Evolutionary conservation across 1,140 invertebrate species (phyloP), one percentile per base, ranked within the genome.

Genomic region (Acromyrmex echinatior): DNA sequence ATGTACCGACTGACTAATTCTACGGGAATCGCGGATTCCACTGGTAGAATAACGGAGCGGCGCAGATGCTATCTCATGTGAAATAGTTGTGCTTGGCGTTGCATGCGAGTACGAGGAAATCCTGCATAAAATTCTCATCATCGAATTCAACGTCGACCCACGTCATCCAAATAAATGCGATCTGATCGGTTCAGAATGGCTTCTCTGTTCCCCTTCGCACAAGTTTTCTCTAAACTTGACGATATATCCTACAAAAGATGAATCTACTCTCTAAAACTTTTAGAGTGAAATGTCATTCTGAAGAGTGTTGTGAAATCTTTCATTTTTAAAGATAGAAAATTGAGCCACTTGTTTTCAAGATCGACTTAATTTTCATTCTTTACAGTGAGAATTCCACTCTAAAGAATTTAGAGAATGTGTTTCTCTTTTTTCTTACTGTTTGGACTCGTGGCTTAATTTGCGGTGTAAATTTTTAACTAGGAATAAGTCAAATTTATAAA

Each of bases 31-130:
- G 88, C 35, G 39, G 77, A 86, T 25, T 25, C 25, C 45, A 86
- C 35, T 35, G 35, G 53, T 71, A 9, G 70, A 62, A 86, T 79
- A 79, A 84, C 80, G 80, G 82, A 21, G 62, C 68, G 60, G 31
- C 53, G 60, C 81, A 90, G 90, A 91, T 91, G 60, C 65, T 90
- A 91, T 91, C 90, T 82, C 71, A 51, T 85, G 88, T 88, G 81
- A 90, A 87, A 90, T 90, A 82, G 86, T 82, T 90, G 86, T 68
- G 18, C 60, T 49, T 51, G 16, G 77, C 31, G 31, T n/a, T 63
- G 39, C 56, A 14, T 58, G n/a, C 21, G n/a, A 14, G 73, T 63
- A 74, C 73, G 31, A 73, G 9, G 31, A 51, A 62, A 60, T 74
- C 39, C 49, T 49, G 74, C 53, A 60, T 74, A 74, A 74, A 74